Conservation (phyloP, 2,113 vertebrate species). For the Rhagologus leucostigma region DNA sequence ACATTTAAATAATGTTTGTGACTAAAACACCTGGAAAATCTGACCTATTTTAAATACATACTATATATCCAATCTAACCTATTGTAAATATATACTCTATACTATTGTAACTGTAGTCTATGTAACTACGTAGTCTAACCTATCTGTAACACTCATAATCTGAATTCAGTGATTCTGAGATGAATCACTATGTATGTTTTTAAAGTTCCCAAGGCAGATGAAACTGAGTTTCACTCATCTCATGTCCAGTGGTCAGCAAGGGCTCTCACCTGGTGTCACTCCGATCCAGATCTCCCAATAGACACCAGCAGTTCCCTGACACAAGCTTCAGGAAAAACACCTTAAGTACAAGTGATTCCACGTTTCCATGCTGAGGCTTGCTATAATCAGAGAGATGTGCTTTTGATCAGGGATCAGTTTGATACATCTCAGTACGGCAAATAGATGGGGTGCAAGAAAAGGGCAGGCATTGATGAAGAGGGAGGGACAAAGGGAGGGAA, state of each 20-base stretch:
- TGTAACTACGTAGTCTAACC: neutral
- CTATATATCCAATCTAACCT: neutral
- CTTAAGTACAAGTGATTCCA: neutral
- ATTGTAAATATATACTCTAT: neutral
- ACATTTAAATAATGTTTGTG: neutral
- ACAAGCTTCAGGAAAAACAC: neutral
- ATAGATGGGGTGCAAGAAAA: neutral
- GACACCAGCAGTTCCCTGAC: neutral
- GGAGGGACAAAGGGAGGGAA: slow-evolving; percentile 49
- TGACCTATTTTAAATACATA: neutral
- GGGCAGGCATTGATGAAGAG: neutral
- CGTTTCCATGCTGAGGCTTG: rapidly evolving
- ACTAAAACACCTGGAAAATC: neutral
- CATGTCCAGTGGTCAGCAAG: neutral
- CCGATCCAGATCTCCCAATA: neutral
- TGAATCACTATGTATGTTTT: neutral
- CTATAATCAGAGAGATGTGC: neutral
- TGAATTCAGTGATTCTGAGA: neutral
- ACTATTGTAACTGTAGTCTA: neutral
- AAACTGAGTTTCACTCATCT: neutral
- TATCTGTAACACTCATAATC: neutral
- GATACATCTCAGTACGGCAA: neutral
- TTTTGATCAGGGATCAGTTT: neutral
- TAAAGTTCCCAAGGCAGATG: neutral
- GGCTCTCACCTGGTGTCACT: neutral